Conservation (phyloP, 2,888 invertebrate genomes). For the Glyphotaelius pellucidus region DNA sequence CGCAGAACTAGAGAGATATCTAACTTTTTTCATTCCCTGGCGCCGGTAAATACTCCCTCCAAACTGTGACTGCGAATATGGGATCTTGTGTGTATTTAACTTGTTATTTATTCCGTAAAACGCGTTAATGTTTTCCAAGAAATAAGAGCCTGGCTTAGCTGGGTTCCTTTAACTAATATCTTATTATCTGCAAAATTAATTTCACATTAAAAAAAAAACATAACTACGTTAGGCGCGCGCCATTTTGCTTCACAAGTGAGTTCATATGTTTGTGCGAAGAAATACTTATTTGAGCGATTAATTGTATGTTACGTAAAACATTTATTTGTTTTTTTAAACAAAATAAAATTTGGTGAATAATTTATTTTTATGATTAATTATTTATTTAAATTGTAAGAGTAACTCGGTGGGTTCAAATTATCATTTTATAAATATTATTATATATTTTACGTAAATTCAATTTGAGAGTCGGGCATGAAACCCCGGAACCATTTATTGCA, state of each 20-base stretch:
- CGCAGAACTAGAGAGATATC: not conserved
- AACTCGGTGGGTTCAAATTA: too few relatives aligned
- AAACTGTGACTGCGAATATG: not conserved
- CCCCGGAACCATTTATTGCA: too few relatives aligned
- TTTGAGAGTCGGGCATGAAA: too few relatives aligned
- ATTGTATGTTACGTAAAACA: too few relatives aligned
- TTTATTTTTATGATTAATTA: too few relatives aligned
- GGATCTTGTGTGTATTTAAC: not conserved
- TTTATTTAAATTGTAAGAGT: too few relatives aligned
- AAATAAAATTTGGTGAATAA: not conserved
- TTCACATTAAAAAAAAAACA: not conserved
- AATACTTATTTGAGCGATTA: not conserved
- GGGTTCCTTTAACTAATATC: not conserved
- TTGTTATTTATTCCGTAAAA: not conserved
- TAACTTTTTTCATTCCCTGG: slow-evolving; percentile 33
- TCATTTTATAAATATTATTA: too few relatives aligned
- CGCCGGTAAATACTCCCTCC: slow-evolving; percentile 17
- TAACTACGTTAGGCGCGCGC: not conserved
- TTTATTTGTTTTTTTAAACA: not conserved
- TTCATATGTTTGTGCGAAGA: not conserved
- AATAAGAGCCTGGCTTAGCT: not conserved
- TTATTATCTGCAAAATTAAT: slow-evolving; percentile 2
- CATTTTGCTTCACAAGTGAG: not conserved
- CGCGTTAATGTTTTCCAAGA: not conserved
- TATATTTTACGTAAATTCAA: too few relatives aligned